A percentile compares a stretch with the other conserved stretches of the same genome.
Conservation (phyloP, 2,797 vertebrate species). For the Ispidina picta region DNA sequence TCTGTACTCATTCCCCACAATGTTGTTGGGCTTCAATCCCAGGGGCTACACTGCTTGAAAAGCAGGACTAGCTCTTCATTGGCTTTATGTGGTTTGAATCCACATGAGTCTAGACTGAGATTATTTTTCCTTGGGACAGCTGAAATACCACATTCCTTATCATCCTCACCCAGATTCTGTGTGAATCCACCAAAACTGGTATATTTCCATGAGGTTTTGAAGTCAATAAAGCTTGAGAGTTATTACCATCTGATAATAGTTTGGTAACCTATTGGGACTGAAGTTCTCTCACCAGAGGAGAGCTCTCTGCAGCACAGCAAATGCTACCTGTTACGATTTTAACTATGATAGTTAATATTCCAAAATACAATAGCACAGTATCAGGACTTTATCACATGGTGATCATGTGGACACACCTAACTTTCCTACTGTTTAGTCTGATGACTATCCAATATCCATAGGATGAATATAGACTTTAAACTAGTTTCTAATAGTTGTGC, state of each 20-base stretch:
- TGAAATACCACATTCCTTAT: neutral
- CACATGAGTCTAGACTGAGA: neutral
- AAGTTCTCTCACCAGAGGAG: neutral
- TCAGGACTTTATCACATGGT: neutral
- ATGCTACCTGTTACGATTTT: neutral
- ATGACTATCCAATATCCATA: neutral
- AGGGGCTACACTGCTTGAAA: neutral
- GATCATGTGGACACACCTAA: rapidly evolving
- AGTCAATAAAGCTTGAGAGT: neutral
- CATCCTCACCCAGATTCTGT: neutral
- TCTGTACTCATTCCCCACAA: neutral
- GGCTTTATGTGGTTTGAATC: neutral
- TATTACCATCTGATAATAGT: neutral
- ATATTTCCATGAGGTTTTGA: neutral
- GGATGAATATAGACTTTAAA: neutral
- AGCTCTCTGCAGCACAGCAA: neutral
- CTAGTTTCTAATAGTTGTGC: neutral
- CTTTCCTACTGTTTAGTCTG: neutral
- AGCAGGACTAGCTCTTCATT: neutral
- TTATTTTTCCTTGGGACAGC: neutral
- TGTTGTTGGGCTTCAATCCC: neutral
- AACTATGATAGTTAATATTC: neutral
- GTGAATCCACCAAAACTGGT: neutral
- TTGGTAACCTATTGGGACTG: neutral
- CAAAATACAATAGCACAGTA: neutral